phyloP scores from a whole-genome alignment of 1,140 invertebrate genomes.

The Zaprionus ornatus region DNA sequence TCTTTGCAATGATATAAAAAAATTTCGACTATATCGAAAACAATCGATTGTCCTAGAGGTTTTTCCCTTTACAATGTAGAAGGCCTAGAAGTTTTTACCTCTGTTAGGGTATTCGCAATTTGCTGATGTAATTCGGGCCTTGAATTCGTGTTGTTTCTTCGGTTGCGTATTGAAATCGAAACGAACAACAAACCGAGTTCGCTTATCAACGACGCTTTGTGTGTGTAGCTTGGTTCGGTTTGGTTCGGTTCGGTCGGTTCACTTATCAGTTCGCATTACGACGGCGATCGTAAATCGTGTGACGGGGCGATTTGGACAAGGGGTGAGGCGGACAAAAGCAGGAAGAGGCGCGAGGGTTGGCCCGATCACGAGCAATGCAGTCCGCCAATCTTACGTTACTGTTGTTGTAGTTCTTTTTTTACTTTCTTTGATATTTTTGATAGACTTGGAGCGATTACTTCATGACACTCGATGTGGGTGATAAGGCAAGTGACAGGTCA shows the following conservation, averaged over 20 bases:
- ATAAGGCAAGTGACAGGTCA: slow-evolving; percentile 24
- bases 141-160: slow-evolving; percentile 10
- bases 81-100: neutral
- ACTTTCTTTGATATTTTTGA: neutral
- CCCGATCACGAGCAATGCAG: slow-evolving; percentile 35
- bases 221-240: neutral
- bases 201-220: slow-evolving; percentile 29
- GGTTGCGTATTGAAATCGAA: slow-evolving; percentile 22
- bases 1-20: no score
- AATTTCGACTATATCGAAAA: neutral
- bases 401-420: neutral
- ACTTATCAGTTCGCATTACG: slow-evolving; percentile 40
- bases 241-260: neutral
- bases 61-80: neutral
- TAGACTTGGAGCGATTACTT: slow-evolving; percentile 13
- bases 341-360: neutral
- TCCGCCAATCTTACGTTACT: neutral
- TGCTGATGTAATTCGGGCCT: slow-evolving; percentile 26
- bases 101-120: neutral
- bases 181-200: slow-evolving; percentile 14
- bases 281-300: slow-evolving; percentile 30
- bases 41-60: no score
- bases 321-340: neutral
- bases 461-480: slow-evolving; percentile 4
- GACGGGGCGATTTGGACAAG: neutral